Evolutionary conservation across 92 coral and sea anemone genomes (phyloP), one percentile per base, ranked within the genome.

Genomic region (Desmophyllum pertusum): DNA sequence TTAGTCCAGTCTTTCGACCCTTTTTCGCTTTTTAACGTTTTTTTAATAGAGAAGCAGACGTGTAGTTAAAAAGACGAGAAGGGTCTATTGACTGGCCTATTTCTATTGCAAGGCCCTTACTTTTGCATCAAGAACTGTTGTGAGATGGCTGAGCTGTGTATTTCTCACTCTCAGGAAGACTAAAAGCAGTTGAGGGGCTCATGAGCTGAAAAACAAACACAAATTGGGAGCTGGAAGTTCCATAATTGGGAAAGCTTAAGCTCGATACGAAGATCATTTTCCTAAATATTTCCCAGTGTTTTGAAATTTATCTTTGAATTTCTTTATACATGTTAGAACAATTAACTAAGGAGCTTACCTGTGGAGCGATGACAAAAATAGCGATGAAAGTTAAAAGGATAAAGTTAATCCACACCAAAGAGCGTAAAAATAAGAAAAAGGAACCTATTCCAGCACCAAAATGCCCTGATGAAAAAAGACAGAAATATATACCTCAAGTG

Each of bases 361-460:
- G 94, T 17, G 94, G n/a, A 25, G 83, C 92, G 39, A 91, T 69
- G 10, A 91, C 78, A 79, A 91, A 91, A 43, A 91, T 75, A 10
- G 89, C 31, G 75, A 88, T 84, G 65, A 91, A 91, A 10, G 85
- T 80, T 43, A 91, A 84, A 40, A 91, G 73, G 29, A 91, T 76
- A 62, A 76, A 81, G 84, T 91, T 91, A 19, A 91, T 81, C 94
- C 94, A 91, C 50, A 88, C 87, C 53, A 91, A 76, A 38, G 94
- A 91, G 42, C 94, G 94, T 42, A 91, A 72, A 79, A 91, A 91
- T 21, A 91, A n/a, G 62, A 91, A 91, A 59, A 91, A 91, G 25
- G 94, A 91, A 18, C 94, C 94, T 50, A 91, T 91, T 29, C 94
- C 94, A 41, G 94, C 94, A 25, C 94, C 94, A 48, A 91, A n/a